Evolutionary conservation across 2,888 invertebrate genomes (phyloP).

Genomic region (Vesta saturnalis): DNA sequence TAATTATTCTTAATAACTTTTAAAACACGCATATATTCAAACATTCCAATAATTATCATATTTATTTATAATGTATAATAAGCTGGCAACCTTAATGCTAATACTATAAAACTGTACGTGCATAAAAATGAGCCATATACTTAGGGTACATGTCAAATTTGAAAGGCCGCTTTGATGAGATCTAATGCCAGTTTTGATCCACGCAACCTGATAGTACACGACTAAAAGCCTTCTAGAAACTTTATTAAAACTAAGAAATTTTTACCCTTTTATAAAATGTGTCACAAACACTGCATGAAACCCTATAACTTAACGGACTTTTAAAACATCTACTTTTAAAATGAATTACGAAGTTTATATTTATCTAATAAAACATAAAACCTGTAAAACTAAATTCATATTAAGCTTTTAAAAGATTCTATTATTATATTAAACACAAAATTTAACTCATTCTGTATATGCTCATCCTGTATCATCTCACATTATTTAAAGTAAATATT

Average conservation of each 20-base stretch:
- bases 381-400: neutral
- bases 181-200: slow-evolving; percentile 58
- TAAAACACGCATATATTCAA: too few species aligned
- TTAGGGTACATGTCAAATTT: slow-evolving; percentile 62
- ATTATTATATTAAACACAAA: too few species aligned
- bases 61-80: slow-evolving; percentile 9
- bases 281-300: slow-evolving; percentile 28
- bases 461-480: slow-evolving; percentile 33
- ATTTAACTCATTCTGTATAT: slow-evolving; percentile 22
- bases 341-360: neutral
- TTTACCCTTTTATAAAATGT: slow-evolving; percentile 33
- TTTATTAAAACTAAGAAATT: slow-evolving; percentile 50
- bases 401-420: neutral
- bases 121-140: slow-evolving; percentile 59
- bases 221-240: slow-evolving; percentile 60
- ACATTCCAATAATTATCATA: neutral
- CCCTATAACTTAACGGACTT: neutral
- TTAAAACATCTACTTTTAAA: neutral
- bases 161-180: slow-evolving; percentile 62
- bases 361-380: neutral
- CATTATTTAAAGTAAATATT: slow-evolving; percentile 39
- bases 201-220: slow-evolving; percentile 59
- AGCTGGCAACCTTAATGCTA: slow-evolving; percentile 24
- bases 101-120: slow-evolving; percentile 34
- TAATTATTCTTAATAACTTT: too few species aligned